These are phyloP conservation scores for Pogonus chalceus DNA, from an alignment of 1,140 invertebrate species.

Conservation along the genomic window DNA sequence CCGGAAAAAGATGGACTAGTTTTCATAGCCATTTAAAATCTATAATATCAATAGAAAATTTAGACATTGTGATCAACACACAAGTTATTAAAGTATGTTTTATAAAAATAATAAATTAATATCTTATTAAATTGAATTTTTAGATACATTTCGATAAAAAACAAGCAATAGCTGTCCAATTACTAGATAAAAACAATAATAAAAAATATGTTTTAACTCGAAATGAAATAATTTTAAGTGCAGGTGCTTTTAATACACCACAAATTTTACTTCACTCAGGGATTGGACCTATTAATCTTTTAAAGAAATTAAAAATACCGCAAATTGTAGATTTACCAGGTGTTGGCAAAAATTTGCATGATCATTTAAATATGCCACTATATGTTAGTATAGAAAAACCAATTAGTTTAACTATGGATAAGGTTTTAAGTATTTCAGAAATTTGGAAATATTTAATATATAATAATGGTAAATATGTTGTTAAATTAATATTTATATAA, in stretches of 20 bases:
- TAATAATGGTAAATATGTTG: slow-evolving; percentile 41
- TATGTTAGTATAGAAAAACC: slow-evolving; percentile 52
- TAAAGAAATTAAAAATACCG: slow-evolving; percentile 42
- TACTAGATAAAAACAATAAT: slow-evolving; percentile 36
- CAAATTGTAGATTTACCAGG: slow-evolving; percentile 39
- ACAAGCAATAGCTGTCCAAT: slow-evolving; percentile 39
- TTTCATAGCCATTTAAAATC: slow-evolving; percentile 56
- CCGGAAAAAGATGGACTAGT: slow-evolving; percentile 58
- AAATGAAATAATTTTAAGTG: slow-evolving; percentile 59
- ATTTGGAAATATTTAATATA: slow-evolving; percentile 50
- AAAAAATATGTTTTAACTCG: slow-evolving; percentile 41
- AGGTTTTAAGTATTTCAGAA: slow-evolving; percentile 45
- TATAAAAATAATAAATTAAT: background rate
- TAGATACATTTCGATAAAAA: slow-evolving; percentile 38
- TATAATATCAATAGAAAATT: slow-evolving; percentile 51
- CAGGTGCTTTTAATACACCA: slow-evolving; percentile 58
- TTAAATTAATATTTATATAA: background rate
- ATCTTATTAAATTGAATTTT: slow-evolving; percentile 9
- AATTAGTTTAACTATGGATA: slow-evolving; percentile 51
- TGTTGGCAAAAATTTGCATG: slow-evolving; percentile 58
- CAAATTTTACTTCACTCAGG: slow-evolving; percentile 64
- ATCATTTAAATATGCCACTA: slow-evolving; percentile 61
- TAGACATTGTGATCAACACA: slow-evolving; percentile 58
- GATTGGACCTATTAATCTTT: slow-evolving; percentile 42
- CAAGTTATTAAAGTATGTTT: slow-evolving; percentile 43